These are phyloP conservation scores for Erythrocercus mccallii DNA, from an alignment of 2,113 vertebrate genomes.

Conservation along the genomic window DNA sequence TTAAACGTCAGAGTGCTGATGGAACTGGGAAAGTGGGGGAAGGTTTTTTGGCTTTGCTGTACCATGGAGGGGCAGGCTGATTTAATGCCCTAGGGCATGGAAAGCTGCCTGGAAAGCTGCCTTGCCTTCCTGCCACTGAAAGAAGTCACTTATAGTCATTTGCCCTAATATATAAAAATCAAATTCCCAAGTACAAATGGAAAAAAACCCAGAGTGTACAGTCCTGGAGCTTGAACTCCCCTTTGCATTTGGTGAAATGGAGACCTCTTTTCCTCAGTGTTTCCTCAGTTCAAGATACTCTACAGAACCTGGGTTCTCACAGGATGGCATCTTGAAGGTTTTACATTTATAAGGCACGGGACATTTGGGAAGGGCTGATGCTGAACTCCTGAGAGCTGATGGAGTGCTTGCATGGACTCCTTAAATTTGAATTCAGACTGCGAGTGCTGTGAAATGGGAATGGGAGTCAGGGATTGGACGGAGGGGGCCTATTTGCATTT, in stretches of 20 bases:
- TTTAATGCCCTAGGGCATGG: not conserved
- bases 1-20: not conserved
- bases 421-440: not conserved
- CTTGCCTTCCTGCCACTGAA: not conserved
- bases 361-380: not conserved
- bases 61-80: not conserved
- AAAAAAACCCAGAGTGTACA: not conserved
- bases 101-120: not conserved
- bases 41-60: not conserved
- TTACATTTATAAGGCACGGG: not conserved
- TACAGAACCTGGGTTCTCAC: accelerated
- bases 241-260: not conserved
- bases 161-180: not conserved
- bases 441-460: not conserved
- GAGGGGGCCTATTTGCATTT: not conserved
- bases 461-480: not conserved
- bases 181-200: not conserved
- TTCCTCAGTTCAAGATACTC: not conserved
- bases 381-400: not conserved
- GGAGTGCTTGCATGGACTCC: not conserved
- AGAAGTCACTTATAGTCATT: not conserved
- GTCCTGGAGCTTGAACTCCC: not conserved
- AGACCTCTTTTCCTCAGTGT: not conserved
- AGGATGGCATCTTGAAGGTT: not conserved
- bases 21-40: not conserved